Evolutionary conservation across 2,888 invertebrate species (phyloP), one percentile per base, ranked within the genome.

Genomic region (Mimumesa dahlbomi): DNA sequence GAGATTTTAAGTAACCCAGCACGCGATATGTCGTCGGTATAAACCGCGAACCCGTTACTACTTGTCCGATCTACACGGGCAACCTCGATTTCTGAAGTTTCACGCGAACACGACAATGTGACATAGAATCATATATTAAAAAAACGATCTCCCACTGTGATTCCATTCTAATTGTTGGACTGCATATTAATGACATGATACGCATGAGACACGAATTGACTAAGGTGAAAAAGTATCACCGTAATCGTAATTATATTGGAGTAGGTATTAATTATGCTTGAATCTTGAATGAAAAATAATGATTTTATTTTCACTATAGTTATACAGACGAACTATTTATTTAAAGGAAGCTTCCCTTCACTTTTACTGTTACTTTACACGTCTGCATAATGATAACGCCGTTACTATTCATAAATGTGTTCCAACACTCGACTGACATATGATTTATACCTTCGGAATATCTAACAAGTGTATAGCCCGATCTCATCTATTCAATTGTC

Each of bases 301-400:
- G n/a, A n/a, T n/a, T n/a, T n/a, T n/a, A n/a, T n/a, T n/a, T n/a
- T n/a, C n/a, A n/a, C n/a, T n/a, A n/a, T n/a, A n/a, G n/a, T n/a
- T n/a, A n/a, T n/a, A n/a, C n/a, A n/a, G n/a, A n/a, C n/a, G n/a
- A n/a, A n/a, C n/a, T n/a, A n/a, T n/a, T 42, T 42, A 1, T 19
- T 16, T 16, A 4, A 13, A 11, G 3, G 4, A 31, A 43, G 16
- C 18, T 19, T 29, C 18, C 29, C n/a, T 11, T 29, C 31, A 54
- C 43, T 54, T 43, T 54, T 54, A 54, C 42, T 43, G 31, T 43
- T 43, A 43, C 18, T 22, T 38, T 14, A 31, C 14, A 16, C 13
- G 21, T 2, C 14, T 45, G 19, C 34, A 34, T 2, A n/a, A 31
- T 5, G 13, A 5, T 21, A 19, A 36, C 29, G 46, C 45, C 56